A percentile compares a stretch with the other conserved stretches of the same genome.
Conservation (phyloP, 2,888 invertebrate genomes). For the Pollenia griseotomentosa region DNA sequence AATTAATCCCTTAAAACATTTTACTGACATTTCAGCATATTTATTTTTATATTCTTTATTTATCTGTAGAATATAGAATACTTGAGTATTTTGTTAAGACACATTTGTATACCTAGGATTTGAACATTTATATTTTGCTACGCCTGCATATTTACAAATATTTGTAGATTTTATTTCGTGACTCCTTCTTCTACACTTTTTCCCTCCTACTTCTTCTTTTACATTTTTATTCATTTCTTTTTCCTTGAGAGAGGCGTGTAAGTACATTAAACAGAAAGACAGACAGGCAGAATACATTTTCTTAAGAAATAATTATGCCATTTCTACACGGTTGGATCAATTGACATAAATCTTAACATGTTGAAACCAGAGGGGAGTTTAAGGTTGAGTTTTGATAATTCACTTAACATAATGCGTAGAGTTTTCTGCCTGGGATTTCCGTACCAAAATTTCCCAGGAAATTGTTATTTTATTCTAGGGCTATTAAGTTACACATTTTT, state of each 20-base stretch:
- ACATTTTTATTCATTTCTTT: background rate
- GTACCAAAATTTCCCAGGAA: no score
- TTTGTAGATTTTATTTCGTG: background rate
- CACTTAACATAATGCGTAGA: no score
- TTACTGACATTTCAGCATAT: conserved; percentile 26
- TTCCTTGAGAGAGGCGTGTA: background rate
- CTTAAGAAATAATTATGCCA: no score
- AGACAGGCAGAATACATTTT: no score
- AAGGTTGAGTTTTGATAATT: no score
- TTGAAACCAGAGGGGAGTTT: no score
- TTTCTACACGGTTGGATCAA: no score
- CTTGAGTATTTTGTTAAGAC: background rate
- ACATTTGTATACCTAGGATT: background rate
- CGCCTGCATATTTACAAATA: conserved; percentile 23
- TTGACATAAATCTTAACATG: no score
- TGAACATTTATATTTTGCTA: conserved; percentile 18
- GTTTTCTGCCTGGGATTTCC: no score
- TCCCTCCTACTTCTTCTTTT: no score
- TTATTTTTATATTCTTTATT: conserved; percentile 2
- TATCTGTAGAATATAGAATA: background rate
- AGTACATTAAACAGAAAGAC: background rate
- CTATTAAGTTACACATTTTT: no score
- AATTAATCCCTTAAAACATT: conserved; percentile 10
- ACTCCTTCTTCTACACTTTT: background rate
- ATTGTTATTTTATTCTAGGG: no score